Base-by-base conservation (phyloP, 2,113 vertebrate species). In the Myotis lucifugus region DNA sequence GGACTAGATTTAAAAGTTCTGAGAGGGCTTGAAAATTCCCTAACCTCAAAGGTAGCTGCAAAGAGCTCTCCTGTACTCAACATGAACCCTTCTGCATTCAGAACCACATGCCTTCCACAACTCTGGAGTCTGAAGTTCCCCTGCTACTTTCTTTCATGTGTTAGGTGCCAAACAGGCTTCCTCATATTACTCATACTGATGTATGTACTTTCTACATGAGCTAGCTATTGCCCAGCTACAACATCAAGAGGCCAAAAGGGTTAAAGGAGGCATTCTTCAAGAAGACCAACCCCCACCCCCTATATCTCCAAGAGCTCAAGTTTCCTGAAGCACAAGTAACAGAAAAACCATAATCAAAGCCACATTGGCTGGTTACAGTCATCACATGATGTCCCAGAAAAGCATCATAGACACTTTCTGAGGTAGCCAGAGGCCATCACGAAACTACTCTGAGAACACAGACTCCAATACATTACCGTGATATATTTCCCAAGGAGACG, bases 291-390 rank as follows among this genome's bases (percentile, higher is more conserved):
- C n/a, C 21, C 3, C 3, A 67, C 13, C n/a, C 8, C 1, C 25
- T 34, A 61, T 32, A 67, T 50, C 25, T 72, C 79, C 13, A 90
- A 73, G 67, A 73, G 67, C 59, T 91, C 74, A 90, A 66, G 54
- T 86, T 82, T 88, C 89, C 88, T 48, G 21, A 82, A 92, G 64
- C 79, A 73, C 34, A 50, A 74, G 88, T 74, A 72, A 88, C 69
- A 8, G 1, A 32, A 91, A n/a, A 89, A 59, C 59, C 81, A 77
- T 78, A 86, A 95, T 86, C n/a, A 79, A 64, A 92, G 86, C 74
- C 89, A 87, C 2, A 90, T 0, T 84, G 67, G 76, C 69, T 94
- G 40, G 50, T 79, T 72, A 70, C 6, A 32, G 14, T 54, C 50
- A 72, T 52, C 79, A 95, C 78, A 95, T 81, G 79, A 54, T 42